phyloP scores from a whole-genome alignment of 2,113 vertebrate species.

The Excalfactoria chinensis region DNA sequence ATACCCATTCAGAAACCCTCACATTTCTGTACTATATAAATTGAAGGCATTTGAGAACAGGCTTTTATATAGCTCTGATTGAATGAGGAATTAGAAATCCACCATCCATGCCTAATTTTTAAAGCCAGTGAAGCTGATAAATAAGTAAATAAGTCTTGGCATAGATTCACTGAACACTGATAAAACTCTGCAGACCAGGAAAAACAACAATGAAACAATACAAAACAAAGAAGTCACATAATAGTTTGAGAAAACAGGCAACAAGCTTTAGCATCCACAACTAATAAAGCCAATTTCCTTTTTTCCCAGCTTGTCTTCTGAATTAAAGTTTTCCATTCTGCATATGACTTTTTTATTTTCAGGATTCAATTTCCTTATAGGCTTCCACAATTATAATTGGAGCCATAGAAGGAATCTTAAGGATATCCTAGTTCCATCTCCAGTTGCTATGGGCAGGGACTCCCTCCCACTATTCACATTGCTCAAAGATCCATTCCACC shows the following conservation, averaged over 20 bases:
- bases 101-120: not conserved
- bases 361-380: not conserved
- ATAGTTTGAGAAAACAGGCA: rapidly evolving
- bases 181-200: not conserved
- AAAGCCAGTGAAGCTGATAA: not conserved
- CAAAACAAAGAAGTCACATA: not conserved
- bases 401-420: not conserved
- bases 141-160: not conserved
- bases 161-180: not conserved
- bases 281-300: not conserved
- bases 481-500: no score
- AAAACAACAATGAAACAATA: not conserved
- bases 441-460: not conserved
- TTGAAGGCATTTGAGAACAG: not conserved
- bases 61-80: not conserved
- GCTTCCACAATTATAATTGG: not conserved
- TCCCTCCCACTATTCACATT: no score
- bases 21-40: not conserved
- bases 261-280: not conserved
- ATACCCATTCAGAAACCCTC: not conserved
- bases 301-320: not conserved
- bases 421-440: not conserved
- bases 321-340: not conserved
- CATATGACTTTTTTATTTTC: not conserved
- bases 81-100: not conserved